A percentile compares a stretch with the other conserved stretches of the same genome.
phyloP scores from a whole-genome alignment of 2,888 invertebrate genomes.

The Prenolepis imparis region DNA sequence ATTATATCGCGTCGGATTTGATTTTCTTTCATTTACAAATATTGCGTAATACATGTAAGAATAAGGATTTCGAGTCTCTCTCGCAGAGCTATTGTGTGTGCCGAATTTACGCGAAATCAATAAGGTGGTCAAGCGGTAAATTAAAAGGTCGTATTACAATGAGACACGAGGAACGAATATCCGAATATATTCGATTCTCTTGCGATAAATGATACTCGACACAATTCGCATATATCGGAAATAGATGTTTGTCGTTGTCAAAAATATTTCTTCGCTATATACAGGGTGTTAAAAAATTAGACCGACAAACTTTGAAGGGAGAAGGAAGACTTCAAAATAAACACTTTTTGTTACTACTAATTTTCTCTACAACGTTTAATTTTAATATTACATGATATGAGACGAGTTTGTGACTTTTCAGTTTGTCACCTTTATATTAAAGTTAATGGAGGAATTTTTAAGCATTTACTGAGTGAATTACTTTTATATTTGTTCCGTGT shows the following conservation, averaged over 20 bases:
- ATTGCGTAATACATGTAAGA: constrained; percentile 20
- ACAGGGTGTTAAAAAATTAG: no score
- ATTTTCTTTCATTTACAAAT: not conserved
- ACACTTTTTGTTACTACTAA: no score
- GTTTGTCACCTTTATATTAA: no score
- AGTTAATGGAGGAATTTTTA: no score
- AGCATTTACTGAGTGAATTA: no score
- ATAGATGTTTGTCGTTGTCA: constrained; percentile 12
- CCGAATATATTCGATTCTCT: not conserved
- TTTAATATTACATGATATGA: no score
- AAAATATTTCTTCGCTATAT: not conserved
- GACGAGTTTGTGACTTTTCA: no score
- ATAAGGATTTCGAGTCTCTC: not conserved
- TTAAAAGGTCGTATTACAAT: constrained; percentile 10
- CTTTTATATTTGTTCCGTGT: no score
- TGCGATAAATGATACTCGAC: not conserved
- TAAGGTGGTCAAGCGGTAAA: not conserved
- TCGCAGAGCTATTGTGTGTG: not conserved
- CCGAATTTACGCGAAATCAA: constrained; percentile 39
- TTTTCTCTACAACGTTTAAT: no score
- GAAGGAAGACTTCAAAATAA: no score
- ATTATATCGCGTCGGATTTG: not conserved
- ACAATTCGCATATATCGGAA: not conserved
- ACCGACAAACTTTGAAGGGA: no score
- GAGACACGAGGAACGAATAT: not conserved